Conservation (phyloP, 1,140 invertebrate genomes). For the Drosophila bipectinata region DNA sequence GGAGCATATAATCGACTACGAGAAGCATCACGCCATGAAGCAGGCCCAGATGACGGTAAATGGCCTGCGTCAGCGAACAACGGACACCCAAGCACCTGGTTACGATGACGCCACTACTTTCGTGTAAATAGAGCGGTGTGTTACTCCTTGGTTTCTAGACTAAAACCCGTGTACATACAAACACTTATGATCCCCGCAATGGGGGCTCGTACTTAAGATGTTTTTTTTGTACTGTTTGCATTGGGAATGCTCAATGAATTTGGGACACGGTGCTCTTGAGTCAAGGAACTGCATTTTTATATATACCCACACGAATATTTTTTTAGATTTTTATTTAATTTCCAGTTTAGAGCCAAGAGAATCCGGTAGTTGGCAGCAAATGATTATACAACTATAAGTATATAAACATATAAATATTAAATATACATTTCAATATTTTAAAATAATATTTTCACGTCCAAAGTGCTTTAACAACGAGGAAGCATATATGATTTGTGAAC, state of each 20-base stretch:
- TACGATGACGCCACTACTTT: slow-evolving; percentile 40
- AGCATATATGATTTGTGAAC: slow-evolving; percentile 37
- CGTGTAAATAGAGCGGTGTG: slow-evolving; percentile 23
- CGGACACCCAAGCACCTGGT: neutral
- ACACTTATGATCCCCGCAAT: slow-evolving; percentile 2
- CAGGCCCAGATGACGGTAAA: slow-evolving; percentile 29
- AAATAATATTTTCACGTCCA: slow-evolving; percentile 34
- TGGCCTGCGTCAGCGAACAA: slow-evolving; percentile 13
- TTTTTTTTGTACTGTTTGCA: slow-evolving; percentile 25
- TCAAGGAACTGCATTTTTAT: slow-evolving; percentile 42
- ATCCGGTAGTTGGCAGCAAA: slow-evolving; percentile 20
- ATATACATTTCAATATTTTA: slow-evolving; percentile 42
- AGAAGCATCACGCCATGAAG: slow-evolving; percentile 78
- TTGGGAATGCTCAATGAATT: slow-evolving; percentile 45
- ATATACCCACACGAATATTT: slow-evolving; percentile 11
- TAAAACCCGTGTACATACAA: slow-evolving; percentile 29
- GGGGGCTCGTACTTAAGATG: slow-evolving; percentile 49
- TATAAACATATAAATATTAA: slow-evolving; percentile 1
- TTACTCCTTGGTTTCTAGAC: neutral
- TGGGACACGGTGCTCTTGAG: neutral
- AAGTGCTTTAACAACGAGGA: slow-evolving; percentile 44
- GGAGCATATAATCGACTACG: slow-evolving; percentile 92
- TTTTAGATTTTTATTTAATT: slow-evolving; percentile 30
- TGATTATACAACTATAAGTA: slow-evolving; percentile 4
- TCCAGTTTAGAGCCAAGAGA: neutral